phyloP scores from a whole-genome alignment of 1,140 invertebrate genomes.

The Akabosia matsudoensis region DNA sequence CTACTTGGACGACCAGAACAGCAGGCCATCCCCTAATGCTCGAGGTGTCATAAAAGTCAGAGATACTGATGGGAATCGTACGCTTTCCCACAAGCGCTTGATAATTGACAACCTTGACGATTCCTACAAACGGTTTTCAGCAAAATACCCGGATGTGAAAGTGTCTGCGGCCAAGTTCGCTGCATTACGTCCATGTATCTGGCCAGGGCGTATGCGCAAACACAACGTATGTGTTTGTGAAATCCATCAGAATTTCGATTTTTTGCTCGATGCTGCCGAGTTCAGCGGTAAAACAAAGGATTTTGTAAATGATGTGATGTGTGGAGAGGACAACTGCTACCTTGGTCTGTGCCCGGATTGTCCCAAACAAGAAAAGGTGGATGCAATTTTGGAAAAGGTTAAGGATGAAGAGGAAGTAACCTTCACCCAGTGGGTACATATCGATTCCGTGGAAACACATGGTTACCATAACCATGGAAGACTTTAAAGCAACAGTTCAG shows the following conservation, averaged over 20 bases:
- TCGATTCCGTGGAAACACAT: background rate
- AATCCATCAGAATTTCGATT: slow-evolving; percentile 45
- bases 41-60: slow-evolving; percentile 46
- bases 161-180: slow-evolving; percentile 31
- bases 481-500: background rate
- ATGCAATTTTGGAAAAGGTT: background rate
- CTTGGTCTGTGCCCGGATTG: background rate
- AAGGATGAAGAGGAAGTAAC: background rate
- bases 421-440: background rate
- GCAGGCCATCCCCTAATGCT: slow-evolving; percentile 44
- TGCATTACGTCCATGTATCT: slow-evolving; percentile 42
- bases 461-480: background rate
- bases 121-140: slow-evolving; percentile 39
- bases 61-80: slow-evolving; percentile 28
- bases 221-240: slow-evolving; percentile 47
- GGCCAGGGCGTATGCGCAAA: slow-evolving; percentile 42
- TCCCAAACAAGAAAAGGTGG: background rate
- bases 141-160: slow-evolving; percentile 40
- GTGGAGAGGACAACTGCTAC: background rate
- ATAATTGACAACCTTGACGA: slow-evolving; percentile 47
- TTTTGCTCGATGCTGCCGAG: slow-evolving; percentile 42
- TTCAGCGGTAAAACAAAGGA: background rate
- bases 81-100: slow-evolving; percentile 44
- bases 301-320: background rate
- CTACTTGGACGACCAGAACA: slow-evolving; percentile 46